Base-by-base conservation (phyloP, 2,113 vertebrate genomes). In the Greenwoodochromis staneri region DNA sequence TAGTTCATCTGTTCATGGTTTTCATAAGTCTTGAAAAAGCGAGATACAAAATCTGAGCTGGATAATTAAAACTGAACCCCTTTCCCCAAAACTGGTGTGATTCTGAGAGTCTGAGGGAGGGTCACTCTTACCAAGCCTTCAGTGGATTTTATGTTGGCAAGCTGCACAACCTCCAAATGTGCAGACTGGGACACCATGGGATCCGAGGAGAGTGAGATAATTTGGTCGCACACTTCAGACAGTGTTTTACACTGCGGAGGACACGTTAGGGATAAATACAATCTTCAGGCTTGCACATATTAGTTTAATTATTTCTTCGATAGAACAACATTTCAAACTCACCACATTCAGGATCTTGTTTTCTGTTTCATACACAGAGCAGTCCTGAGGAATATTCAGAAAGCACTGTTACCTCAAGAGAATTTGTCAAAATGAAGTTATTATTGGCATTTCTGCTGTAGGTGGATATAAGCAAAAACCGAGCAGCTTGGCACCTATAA, bases 151-250 rank as follows among this genome's bases (percentile, higher is more conserved):
- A 99, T 96, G 85, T 98, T 98, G 9, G 97, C 97, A 34, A 99
- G 95, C 87, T 98, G 97, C 88, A 99, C 98, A 31, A 98, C 98
- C 86, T 99, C 98, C 92, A 99, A 93, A 93, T 98, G 98, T 0
- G 98, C 98, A 76, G 98, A 97, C 95, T 99, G 99, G 92, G 97
- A 99, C 95, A 99, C 97, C 87, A 99, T 94, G 2, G 98, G 98
- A 90, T 99, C 98, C 8, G 97, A 97, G 14, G 98, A 96, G 49
- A 98, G 97, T 4, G 96, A 97, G 91, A 98, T 97, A 27, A 97
- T 98, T 95, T 99, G 98, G 93, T 99, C 98, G n/a, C 99, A 99
- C 91, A 99, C 98, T 81, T 97, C 97, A 83, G 98, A 99, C 87
- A 99, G 96, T 88, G 97, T 97, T 94, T 99, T 99, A 94, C 98